Conservation (phyloP, 2,113 vertebrate genomes). For the Thalassoma bifasciatum region DNA sequence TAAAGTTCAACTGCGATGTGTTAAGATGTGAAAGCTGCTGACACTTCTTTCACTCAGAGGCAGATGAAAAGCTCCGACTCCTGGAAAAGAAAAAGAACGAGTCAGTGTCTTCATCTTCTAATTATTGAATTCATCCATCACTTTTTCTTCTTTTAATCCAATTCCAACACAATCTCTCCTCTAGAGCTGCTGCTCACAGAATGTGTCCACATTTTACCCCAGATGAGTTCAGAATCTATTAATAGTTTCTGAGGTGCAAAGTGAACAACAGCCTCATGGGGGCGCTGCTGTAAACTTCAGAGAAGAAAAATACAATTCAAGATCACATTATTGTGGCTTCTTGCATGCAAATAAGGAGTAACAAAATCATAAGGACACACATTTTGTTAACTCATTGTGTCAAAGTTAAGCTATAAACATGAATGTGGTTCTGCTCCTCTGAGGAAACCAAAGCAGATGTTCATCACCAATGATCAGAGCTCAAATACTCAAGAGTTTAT, state of each 20-base stretch:
- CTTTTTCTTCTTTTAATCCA: not conserved
- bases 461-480: no score
- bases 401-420: no score
- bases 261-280: slow-evolving; percentile 7
- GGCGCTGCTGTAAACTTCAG: slow-evolving; percentile 5
- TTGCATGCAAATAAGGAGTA: no score
- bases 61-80: slow-evolving; percentile 79
- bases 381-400: no score
- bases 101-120: not conserved
- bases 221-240: not conserved
- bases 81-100: slow-evolving; percentile 25
- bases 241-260: slow-evolving; percentile 11
- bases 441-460: no score
- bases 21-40: not conserved
- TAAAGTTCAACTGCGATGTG: no score
- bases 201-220: not conserved
- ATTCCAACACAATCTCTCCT: not conserved
- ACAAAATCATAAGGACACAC: no score
- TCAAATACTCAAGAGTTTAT: no score
- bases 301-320: no score
- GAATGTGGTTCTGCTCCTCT: no score
- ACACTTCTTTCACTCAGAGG: slow-evolving; percentile 43
- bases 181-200: not conserved
- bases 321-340: not conserved
- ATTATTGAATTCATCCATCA: not conserved